Evolutionary conservation across 2,888 invertebrate genomes (phyloP).

Genomic region (Ferdinandea cuprea): DNA sequence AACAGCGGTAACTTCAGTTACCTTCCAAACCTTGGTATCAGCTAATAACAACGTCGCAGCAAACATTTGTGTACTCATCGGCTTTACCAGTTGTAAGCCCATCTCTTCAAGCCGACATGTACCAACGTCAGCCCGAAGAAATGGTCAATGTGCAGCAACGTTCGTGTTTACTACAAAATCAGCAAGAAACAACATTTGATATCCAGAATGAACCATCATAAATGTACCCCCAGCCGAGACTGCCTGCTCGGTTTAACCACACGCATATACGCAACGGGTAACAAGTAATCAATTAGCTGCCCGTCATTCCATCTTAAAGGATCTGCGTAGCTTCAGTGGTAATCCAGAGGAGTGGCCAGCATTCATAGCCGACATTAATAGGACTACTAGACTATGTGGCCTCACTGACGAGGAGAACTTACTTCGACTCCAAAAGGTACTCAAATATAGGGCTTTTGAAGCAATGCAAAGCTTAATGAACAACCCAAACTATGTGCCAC

Average conservation of each 20-base stretch:
- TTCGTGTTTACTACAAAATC: not conserved
- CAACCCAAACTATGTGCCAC: slow-evolving; percentile 13
- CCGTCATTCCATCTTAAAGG: slow-evolving; percentile 2
- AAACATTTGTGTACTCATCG: not conserved
- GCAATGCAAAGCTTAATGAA: slow-evolving; percentile 1
- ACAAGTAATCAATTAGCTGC: no score
- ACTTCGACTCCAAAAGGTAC: slow-evolving; percentile 12
- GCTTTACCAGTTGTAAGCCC: not conserved
- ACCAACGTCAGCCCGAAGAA: no score
- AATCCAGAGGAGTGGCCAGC: slow-evolving; percentile 24
- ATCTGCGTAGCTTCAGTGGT: not conserved
- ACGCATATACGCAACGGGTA: no score
- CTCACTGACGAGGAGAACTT: slow-evolving; percentile 26
- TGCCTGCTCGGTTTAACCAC: not conserved
- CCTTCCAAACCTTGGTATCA: no score
- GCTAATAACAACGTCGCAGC: no score
- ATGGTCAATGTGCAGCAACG: not conserved
- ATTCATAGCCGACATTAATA: slow-evolving; percentile 1
- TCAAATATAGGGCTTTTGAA: slow-evolving; percentile 18
- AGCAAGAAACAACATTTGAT: not conserved
- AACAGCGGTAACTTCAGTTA: no score
- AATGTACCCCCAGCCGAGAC: not conserved
- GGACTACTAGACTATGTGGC: slow-evolving; percentile 12
- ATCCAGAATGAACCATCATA: not conserved
- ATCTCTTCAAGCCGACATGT: not conserved